Evolutionary conservation across 1,140 invertebrate species (phyloP).

Genomic region (Potamilus streckersoni): DNA sequence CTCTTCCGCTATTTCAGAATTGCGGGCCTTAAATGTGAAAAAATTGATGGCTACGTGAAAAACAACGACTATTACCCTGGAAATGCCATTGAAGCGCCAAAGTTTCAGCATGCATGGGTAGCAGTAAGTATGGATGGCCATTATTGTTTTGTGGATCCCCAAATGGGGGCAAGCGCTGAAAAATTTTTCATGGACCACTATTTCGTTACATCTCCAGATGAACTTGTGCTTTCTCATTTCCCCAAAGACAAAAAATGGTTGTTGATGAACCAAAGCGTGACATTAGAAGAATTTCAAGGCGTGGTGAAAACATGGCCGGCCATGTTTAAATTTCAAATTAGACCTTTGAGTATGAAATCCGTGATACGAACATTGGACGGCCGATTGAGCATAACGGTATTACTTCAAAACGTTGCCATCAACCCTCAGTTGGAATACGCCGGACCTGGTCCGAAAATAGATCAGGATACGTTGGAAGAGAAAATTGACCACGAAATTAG

Average conservation of each 20-base stretch:
- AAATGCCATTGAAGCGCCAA: slow-evolving; percentile 40
- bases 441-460: slow-evolving; percentile 49
- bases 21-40: slow-evolving; percentile 55
- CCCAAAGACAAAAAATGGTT: slow-evolving; percentile 57
- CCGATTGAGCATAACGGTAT: slow-evolving; percentile 52
- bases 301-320: slow-evolving; percentile 58
- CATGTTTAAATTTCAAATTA: slow-evolving; percentile 60
- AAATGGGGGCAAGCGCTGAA: slow-evolving; percentile 45
- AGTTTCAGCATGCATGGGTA: slow-evolving; percentile 53
- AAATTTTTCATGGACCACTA: slow-evolving; percentile 56
- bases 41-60: slow-evolving; percentile 55
- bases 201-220: slow-evolving; percentile 54
- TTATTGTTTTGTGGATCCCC: slow-evolving; percentile 49
- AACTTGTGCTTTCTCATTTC: slow-evolving; percentile 54
- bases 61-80: slow-evolving; percentile 51
- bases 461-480: slow-evolving; percentile 43
- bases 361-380: slow-evolving; percentile 57
- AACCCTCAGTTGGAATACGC: slow-evolving; percentile 54
- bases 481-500: slow-evolving; percentile 58
- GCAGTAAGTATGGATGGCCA: slow-evolving; percentile 50
- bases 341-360: slow-evolving; percentile 55
- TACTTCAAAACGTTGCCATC: slow-evolving; percentile 52
- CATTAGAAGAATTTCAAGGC: slow-evolving; percentile 44
- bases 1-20: slow-evolving; percentile 33
- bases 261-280: slow-evolving; percentile 49